Evolutionary conservation across 2,888 invertebrate genomes (phyloP).

Genomic region (Salticus scenicus): DNA sequence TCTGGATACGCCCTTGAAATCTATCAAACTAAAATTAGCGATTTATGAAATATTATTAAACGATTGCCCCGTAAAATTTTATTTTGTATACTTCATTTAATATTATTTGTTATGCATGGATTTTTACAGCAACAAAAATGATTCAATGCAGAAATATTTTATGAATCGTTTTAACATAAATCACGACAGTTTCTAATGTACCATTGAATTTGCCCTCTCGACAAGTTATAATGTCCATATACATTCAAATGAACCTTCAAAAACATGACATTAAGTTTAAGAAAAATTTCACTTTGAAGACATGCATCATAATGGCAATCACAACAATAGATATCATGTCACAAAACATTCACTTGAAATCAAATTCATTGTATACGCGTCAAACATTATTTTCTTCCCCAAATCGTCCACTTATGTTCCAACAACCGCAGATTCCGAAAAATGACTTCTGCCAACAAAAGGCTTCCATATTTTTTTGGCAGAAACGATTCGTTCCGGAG

Average conservation of each 20-base stretch:
- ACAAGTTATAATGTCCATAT: too few relatives aligned
- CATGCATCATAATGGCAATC: neutral
- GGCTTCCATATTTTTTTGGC: neutral
- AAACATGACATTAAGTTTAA: neutral
- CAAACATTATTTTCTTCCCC: conserved; percentile 12
- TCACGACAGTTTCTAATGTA: too few relatives aligned
- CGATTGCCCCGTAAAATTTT: too few relatives aligned
- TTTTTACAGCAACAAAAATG: too few relatives aligned
- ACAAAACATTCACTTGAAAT: neutral
- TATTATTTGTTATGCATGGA: too few relatives aligned
- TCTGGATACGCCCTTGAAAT: too few relatives aligned
- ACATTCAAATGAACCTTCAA: neutral
- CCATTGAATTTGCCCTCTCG: too few relatives aligned
- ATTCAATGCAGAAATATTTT: too few relatives aligned
- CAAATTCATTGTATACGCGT: neutral
- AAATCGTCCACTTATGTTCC: conserved; percentile 10
- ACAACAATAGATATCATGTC: neutral
- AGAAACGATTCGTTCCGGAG: conserved; percentile 3
- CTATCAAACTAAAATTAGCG: too few relatives aligned
- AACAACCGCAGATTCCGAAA: neutral
- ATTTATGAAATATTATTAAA: too few relatives aligned
- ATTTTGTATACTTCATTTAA: too few relatives aligned
- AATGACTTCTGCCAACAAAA: conserved; percentile 18
- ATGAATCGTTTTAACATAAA: too few relatives aligned
- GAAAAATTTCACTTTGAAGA: neutral